phyloP scores from a whole-genome alignment of 2,888 invertebrate species.

The Caenorhabditis angaria region DNA sequence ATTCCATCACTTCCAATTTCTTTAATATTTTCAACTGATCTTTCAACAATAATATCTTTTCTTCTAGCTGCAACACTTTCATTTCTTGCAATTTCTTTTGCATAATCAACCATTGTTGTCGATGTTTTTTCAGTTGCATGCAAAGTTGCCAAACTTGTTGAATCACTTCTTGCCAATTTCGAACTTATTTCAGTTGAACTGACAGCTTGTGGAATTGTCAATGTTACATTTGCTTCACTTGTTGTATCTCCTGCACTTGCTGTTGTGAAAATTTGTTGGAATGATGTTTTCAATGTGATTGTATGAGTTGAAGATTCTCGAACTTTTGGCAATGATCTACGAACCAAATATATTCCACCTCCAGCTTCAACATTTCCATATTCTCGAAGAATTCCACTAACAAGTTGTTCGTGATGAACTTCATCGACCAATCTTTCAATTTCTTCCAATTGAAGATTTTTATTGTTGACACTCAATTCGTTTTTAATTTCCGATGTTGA shows the following conservation, averaged over 20 bases:
- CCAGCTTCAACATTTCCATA: conserved; percentile 39
- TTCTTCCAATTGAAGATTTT: conserved; percentile 46
- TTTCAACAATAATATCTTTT: conserved; percentile 26
- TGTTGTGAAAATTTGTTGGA: conserved; percentile 49
- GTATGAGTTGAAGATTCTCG: conserved; percentile 53
- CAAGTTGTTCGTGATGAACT: conserved; percentile 45
- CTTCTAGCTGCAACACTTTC: conserved; percentile 32
- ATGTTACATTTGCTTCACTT: conserved; percentile 45
- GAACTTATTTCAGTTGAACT: conserved; percentile 22
- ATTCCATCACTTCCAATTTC: conserved; percentile 55
- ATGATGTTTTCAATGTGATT: conserved; percentile 48
- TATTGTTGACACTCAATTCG: conserved; percentile 31
- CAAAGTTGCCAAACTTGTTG: conserved; percentile 28
- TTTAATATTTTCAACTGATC: conserved; percentile 27
- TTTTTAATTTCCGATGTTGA: conserved; percentile 27
- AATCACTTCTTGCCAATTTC: conserved; percentile 33
- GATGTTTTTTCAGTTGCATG: conserved; percentile 34
- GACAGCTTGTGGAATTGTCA: conserved; percentile 34
- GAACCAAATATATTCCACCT: conserved; percentile 50
- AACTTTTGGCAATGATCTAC: conserved; percentile 44
- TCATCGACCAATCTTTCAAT: conserved; percentile 54
- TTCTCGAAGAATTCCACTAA: conserved; percentile 39
- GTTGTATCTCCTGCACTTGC: conserved; percentile 45
- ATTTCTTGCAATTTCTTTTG: conserved; percentile 23
- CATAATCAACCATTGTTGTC: conserved; percentile 33